phyloP scores from a whole-genome alignment of 2,888 invertebrate species.

The Sarcophaga caerulescens region DNA sequence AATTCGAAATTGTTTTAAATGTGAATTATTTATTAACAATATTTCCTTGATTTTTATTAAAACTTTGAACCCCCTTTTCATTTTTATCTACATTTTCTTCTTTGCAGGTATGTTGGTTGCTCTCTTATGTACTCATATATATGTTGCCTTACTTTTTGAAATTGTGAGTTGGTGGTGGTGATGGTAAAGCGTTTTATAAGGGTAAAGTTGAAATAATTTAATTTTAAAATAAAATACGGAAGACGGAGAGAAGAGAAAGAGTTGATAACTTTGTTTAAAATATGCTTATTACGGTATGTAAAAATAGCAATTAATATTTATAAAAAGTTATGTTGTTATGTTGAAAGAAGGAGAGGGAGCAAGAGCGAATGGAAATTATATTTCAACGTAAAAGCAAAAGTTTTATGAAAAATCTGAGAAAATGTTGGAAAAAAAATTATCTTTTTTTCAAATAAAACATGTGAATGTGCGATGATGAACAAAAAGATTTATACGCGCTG shows the following conservation, averaged over 20 bases:
- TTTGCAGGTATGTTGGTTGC: slow-evolving; percentile 56
- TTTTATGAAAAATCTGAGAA: too few species aligned
- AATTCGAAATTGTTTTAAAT: slow-evolving; percentile 41
- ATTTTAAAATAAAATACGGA: not conserved
- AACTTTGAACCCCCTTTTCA: not conserved
- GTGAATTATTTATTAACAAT: slow-evolving; percentile 25
- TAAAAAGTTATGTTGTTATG: too few species aligned
- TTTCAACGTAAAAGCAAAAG: too few species aligned
- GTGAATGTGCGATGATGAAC: too few species aligned
- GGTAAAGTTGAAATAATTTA: slow-evolving; percentile 28
- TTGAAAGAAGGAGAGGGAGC: too few species aligned
- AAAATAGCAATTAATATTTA: not conserved
- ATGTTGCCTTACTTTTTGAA: not conserved
- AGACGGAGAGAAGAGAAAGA: not conserved
- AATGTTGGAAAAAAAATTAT: too few species aligned
- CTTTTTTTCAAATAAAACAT: too few species aligned
- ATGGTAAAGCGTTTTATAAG: not conserved
- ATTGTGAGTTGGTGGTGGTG: not conserved
- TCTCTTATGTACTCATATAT: too few species aligned
- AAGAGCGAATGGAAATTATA: too few species aligned
- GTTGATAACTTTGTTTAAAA: not conserved
- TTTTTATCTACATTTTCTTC: slow-evolving; percentile 31
- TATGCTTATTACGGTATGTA: not conserved
- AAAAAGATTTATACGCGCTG: too few species aligned
- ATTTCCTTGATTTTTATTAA: not conserved